These are phyloP conservation scores for Polyommatus icarus DNA, from an alignment of 2,888 invertebrate species.

Conservation along the genomic window DNA sequence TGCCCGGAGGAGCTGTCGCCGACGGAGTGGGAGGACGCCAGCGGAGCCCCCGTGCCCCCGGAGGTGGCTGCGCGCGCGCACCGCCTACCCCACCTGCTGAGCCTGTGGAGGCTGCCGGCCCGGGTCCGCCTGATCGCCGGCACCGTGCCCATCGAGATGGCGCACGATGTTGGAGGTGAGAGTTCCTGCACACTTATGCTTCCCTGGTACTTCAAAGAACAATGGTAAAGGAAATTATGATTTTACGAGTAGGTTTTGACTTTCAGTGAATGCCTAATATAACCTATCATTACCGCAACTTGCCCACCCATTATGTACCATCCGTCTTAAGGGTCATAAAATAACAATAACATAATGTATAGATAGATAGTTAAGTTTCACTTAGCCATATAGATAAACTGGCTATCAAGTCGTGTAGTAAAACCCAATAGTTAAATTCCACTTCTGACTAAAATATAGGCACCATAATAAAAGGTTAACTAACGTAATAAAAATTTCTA, in stretches of 20 bases:
- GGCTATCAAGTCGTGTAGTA: not conserved
- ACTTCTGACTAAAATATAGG: not conserved
- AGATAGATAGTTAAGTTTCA: not conserved
- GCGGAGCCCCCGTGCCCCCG: slow-evolving; percentile 62
- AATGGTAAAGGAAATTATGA: not conserved
- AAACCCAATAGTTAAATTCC: not conserved
- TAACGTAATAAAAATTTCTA: not conserved
- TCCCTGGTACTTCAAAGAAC: not conserved
- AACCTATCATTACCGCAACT: not conserved
- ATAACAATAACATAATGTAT: not conserved
- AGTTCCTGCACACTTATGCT: slow-evolving; percentile 4
- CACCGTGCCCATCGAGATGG: slow-evolving; percentile 80
- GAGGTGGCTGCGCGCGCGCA: slow-evolving; percentile 80
- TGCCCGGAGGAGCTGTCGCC: slow-evolving; percentile 77
- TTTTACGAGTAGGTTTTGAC: not conserved
- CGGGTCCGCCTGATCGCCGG: slow-evolving; percentile 82
- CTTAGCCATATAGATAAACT: not conserved
- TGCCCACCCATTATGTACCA: not conserved
- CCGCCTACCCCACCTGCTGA: slow-evolving; percentile 77
- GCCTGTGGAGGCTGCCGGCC: slow-evolving; percentile 80
- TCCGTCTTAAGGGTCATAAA: not conserved
- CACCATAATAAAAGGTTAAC: not conserved
- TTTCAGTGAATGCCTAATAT: not conserved
- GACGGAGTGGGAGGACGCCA: slow-evolving; percentile 76
- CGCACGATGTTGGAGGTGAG: slow-evolving; percentile 83